Base-by-base conservation (phyloP, 2,113 vertebrate genomes). In the Jacana jacana region DNA sequence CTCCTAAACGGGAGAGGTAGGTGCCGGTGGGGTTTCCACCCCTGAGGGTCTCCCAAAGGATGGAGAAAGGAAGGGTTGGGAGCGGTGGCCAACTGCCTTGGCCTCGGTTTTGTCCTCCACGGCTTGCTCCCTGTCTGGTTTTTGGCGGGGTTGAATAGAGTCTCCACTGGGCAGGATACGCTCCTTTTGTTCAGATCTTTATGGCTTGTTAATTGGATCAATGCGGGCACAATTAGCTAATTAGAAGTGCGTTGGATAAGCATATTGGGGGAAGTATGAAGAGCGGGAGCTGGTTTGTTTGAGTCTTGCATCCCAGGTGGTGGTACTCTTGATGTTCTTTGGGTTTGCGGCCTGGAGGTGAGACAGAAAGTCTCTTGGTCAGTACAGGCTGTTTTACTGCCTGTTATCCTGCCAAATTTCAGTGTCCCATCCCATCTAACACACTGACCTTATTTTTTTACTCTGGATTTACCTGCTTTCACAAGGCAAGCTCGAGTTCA, bases 1-100 rank as follows among this genome's bases (percentile, higher is more conserved):
- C 98, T 91, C 99, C 99, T 93, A 99, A 99, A 98, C 98, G 99
- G 98, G 99, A 99, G 97, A 98, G 97, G 99, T 99, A 98, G 97
- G 99, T 93, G 63, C 13, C 22, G 5, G 24, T 3, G 42, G 44
- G 54, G 6, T 69, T 76, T 55, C 31, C 58, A 18, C 25, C 33
- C 30, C 0, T 9, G 19, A 57, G 65, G 66, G 6, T 65, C 81
- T 35, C 24, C 0, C 9, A 16, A 6, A 35, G 0, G 15, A 24
- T 44, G 87, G 80, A 85, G 72, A 5, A 7, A 8, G 58, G 42
- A 42, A 24, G 3, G 1, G 22, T 35, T 14, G 70, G 55, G 72
- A 66, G 61, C 27, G 6, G 58, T 82, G 81, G 78, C 86, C 66
- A 95, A 79, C 44, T 3, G 28, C 44, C 75, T 88, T 55, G 80